Conservation (phyloP, 2,888 invertebrate species). For the Phaonia tiefii region DNA sequence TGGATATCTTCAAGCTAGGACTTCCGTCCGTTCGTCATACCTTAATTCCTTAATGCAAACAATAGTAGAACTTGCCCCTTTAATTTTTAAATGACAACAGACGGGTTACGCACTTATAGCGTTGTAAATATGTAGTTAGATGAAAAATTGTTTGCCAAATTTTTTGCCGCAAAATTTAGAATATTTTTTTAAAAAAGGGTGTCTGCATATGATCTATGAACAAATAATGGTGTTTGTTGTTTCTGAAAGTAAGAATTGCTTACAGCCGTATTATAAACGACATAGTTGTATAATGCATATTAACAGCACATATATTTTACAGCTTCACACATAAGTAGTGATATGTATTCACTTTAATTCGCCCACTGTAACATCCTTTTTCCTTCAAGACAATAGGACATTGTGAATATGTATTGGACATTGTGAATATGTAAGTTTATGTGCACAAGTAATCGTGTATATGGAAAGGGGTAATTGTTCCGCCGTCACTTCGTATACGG, state of each 20-base stretch:
- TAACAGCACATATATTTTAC: conserved; percentile 17
- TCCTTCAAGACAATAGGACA: neutral
- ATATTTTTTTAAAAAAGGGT: neutral
- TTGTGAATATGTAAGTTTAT: too few relatives aligned
- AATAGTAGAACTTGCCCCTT: too few relatives aligned
- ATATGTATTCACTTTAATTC: neutral
- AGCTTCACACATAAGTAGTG: neutral
- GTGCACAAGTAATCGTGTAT: neutral
- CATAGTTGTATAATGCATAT: neutral
- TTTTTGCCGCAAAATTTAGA: conserved; percentile 12
- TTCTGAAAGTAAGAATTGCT: too few relatives aligned
- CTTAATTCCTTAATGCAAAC: too few relatives aligned
- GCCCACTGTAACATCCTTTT: neutral
- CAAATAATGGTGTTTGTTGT: too few relatives aligned
- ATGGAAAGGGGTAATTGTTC: neutral
- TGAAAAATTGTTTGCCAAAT: neutral
- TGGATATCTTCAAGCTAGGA: neutral
- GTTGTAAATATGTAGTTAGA: conserved; percentile 2
- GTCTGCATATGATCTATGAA: conserved; percentile 20
- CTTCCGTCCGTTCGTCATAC: neutral
- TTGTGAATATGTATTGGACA: neutral
- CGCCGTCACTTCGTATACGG: neutral
- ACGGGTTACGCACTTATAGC: neutral
- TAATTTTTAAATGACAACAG: too few relatives aligned
- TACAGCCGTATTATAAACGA: too few relatives aligned